Conservation (phyloP, 30 jellyfish, hydroid and myxozoan species). For the Rhopilema esculentum region DNA sequence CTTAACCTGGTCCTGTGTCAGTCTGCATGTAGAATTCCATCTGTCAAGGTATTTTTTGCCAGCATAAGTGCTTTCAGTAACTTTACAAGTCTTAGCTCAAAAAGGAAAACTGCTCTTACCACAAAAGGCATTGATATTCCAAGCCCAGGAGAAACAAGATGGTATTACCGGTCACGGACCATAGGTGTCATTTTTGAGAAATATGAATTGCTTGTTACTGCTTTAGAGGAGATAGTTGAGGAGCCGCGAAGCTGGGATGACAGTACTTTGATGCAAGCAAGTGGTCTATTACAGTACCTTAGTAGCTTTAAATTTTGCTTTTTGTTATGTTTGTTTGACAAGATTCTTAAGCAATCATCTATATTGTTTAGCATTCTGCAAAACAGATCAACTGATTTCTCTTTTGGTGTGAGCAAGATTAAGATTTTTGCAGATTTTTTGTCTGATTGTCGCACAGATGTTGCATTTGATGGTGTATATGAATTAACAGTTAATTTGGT, state of each 20-base stretch:
- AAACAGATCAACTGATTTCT: slow-evolving; percentile 43
- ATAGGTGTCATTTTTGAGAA: slow-evolving; percentile 13
- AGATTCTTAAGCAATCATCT: slow-evolving; percentile 32
- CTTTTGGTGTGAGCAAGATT: slow-evolving; percentile 25
- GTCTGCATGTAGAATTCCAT: slow-evolving; percentile 32
- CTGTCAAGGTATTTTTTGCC: slow-evolving; percentile 67
- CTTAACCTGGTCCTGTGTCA: slow-evolving; percentile 60
- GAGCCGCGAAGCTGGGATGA: slow-evolving; percentile 58
- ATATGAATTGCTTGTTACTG: slow-evolving; percentile 1
- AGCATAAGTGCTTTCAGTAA: slow-evolving; percentile 52
- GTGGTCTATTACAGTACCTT: slow-evolving; percentile 48
- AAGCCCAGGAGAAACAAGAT: slow-evolving; percentile 57
- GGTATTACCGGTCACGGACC: slow-evolving; percentile 56
- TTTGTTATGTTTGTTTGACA: slow-evolving; percentile 23
- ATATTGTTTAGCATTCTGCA: slow-evolving; percentile 39
- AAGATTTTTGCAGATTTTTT: not conserved
- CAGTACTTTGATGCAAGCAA: slow-evolving; percentile 33
- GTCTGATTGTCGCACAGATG: not conserved
- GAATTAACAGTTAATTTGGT: not conserved
- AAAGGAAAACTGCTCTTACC: slow-evolving; percentile 9
- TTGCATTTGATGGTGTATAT: not conserved
- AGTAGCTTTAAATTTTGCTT: slow-evolving; percentile 53
- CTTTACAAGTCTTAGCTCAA: slow-evolving; percentile 49
- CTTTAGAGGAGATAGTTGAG: slow-evolving; percentile 11
- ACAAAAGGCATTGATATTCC: slow-evolving; percentile 43